phyloP scores from a whole-genome alignment of 2,797 vertebrate species.

The Halcyon smyrnensis region DNA sequence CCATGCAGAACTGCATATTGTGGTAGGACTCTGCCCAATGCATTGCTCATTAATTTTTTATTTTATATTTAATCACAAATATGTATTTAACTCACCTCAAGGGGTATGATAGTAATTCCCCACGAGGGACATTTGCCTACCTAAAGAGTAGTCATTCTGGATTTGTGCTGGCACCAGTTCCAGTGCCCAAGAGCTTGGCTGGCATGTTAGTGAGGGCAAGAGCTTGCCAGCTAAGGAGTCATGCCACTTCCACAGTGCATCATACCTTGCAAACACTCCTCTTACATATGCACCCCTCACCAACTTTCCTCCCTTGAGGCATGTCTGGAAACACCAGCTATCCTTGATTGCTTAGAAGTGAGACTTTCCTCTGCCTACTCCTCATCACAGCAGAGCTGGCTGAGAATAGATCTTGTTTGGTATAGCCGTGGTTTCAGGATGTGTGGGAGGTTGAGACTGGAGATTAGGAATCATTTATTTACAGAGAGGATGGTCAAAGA shows the following conservation, averaged over 20 bases:
- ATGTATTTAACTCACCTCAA: background rate
- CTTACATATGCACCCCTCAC: background rate
- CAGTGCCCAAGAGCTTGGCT: background rate
- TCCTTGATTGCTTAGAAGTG: background rate
- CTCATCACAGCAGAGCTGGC: background rate
- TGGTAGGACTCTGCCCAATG: background rate
- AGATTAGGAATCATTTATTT: background rate
- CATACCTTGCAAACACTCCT: background rate
- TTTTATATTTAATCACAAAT: background rate
- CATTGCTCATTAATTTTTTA: background rate
- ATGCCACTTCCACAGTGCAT: background rate
- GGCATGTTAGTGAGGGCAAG: background rate
- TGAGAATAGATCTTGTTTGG: background rate
- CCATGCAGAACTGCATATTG: background rate
- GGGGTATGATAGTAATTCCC: background rate
- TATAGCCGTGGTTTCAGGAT: background rate
- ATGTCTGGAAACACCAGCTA: background rate
- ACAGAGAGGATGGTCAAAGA: background rate
- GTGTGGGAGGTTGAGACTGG: accelerated
- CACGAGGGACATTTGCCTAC: background rate
- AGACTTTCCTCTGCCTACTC: background rate
- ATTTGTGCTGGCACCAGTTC: background rate
- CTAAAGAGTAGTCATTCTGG: background rate
- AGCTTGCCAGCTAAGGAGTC: background rate
- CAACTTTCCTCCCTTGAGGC: background rate